Evolutionary conservation across 2,888 invertebrate species (phyloP).

Genomic region (Tiliacea citrago): DNA sequence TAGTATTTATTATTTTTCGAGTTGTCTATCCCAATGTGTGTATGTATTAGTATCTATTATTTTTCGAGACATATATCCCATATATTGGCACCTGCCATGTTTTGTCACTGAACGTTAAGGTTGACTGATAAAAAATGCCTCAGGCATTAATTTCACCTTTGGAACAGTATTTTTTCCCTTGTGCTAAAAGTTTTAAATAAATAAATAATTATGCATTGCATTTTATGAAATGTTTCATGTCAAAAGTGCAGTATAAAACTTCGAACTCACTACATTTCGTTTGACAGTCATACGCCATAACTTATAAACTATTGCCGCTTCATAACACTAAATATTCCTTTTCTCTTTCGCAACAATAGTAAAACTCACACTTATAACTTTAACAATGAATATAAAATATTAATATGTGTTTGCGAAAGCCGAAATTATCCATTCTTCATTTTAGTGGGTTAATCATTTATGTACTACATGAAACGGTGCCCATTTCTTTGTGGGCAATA

Average conservation of each 20-base stretch:
- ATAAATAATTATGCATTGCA: no score
- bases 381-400: conserved; percentile 45
- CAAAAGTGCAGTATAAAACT: not conserved
- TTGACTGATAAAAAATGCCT: no score
- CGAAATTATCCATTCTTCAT: conserved; percentile 35
- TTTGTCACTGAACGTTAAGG: no score
- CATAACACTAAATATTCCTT: conserved; percentile 1
- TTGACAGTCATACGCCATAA: not conserved
- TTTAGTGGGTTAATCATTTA: conserved; percentile 40
- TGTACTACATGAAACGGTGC: conserved; percentile 39
- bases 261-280: not conserved
- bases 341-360: conserved; percentile 31
- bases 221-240: no score
- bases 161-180: no score
- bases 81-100: no score
- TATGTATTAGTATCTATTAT: no score
- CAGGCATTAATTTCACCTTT: no score
- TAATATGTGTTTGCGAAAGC: conserved; percentile 41
- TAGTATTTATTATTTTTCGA: no score
- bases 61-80: no score
- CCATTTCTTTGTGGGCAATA: conserved; percentile 37
- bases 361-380: conserved; percentile 22
- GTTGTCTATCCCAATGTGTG: no score
- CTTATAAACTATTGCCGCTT: not conserved
- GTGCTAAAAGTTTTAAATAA: no score